These are phyloP conservation scores for Halesus radiatus DNA, from an alignment of 1,140 invertebrate genomes.

Conservation along the genomic window DNA sequence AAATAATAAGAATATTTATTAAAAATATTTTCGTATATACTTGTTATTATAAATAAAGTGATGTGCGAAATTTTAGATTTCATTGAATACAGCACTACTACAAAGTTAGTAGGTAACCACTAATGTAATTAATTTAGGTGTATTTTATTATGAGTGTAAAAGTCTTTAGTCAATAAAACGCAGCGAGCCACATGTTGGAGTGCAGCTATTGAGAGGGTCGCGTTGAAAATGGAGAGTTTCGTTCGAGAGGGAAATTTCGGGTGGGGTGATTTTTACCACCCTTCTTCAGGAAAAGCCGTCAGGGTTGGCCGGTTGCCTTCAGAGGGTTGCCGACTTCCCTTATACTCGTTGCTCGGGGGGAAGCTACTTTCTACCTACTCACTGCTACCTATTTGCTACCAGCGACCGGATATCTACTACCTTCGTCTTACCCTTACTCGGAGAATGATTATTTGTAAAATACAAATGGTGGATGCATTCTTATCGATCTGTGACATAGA, in stretches of 20 bases:
- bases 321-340: conserved; percentile 13
- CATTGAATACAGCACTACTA: no score
- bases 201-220: conserved; percentile 39
- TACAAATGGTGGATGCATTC: conserved; percentile 40
- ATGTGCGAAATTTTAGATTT: no score
- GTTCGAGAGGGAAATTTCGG: conserved; percentile 53
- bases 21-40: no score
- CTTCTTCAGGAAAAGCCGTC: conserved; percentile 43
- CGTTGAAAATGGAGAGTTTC: conserved; percentile 56
- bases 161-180: not conserved
- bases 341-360: no score
- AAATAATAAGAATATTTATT: no score
- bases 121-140: no score
- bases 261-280: conserved; percentile 51
- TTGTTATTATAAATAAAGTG: no score
- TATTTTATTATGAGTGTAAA: no score
- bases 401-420: no score
- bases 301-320: conserved; percentile 38
- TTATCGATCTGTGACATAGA: conserved; percentile 5
- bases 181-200: conserved; percentile 37
- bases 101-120: no score
- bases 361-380: no score
- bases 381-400: no score
- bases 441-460: conserved; percentile 45
- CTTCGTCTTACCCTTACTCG: not conserved